Evolutionary conservation across 1,140 invertebrate genomes (phyloP).

Genomic region (Tetragonula clypearis): DNA sequence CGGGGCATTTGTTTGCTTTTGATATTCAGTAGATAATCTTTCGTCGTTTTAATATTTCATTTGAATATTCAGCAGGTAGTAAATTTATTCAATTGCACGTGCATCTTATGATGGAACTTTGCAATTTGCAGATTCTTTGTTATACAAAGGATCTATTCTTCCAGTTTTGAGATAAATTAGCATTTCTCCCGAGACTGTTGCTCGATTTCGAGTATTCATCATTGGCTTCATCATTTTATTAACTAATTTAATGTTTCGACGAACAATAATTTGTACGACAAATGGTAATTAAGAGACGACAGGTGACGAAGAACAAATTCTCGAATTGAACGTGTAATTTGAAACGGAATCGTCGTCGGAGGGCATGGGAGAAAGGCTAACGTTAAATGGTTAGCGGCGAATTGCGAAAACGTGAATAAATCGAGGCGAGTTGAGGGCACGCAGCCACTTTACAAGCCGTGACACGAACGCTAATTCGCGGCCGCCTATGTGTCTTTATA

Average conservation of each 20-base stretch:
- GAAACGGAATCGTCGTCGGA: neutral
- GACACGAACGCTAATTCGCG: constrained; percentile 31
- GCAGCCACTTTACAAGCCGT: constrained; percentile 23
- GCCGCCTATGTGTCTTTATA: constrained; percentile 25
- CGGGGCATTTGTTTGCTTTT: too few species aligned
- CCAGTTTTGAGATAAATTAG: too few species aligned
- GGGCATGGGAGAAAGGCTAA: constrained; percentile 2
- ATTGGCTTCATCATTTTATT: too few species aligned
- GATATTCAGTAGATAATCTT: too few species aligned
- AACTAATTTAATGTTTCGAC: neutral
- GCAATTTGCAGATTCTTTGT: too few species aligned
- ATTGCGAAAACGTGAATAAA: constrained; percentile 38
- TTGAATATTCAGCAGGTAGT: too few species aligned
- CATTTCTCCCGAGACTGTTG: too few species aligned
- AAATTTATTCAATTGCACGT: too few species aligned
- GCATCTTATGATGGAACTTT: too few species aligned
- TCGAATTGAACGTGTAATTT: neutral
- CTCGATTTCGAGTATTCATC: too few species aligned
- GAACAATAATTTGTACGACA: neutral
- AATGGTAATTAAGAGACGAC: neutral
- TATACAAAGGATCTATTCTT: too few species aligned
- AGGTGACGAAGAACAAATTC: neutral
- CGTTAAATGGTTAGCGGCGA: constrained; percentile 30
- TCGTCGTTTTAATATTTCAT: too few species aligned
- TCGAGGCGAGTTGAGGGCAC: constrained; percentile 27